Conservation (phyloP, 1,140 invertebrate species). For the Bombus affinis region DNA sequence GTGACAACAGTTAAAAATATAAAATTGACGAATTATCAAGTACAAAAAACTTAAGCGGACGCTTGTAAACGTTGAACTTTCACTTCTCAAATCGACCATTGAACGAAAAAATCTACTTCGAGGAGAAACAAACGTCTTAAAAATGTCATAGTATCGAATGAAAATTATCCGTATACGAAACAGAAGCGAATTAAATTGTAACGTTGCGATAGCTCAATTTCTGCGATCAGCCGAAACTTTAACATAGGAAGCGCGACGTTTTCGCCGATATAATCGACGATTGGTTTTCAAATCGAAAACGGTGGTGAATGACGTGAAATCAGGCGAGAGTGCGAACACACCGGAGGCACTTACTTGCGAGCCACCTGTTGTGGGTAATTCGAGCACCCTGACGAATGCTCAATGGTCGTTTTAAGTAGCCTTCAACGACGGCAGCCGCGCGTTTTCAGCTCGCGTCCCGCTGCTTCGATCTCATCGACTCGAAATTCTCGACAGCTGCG, state of each 20-base stretch:
- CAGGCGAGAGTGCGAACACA: background rate
- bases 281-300: background rate
- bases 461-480: conserved; percentile 61
- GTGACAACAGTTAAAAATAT: too few species aligned
- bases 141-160: too few species aligned
- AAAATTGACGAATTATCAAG: too few species aligned
- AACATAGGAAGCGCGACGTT: background rate
- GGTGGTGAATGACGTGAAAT: background rate
- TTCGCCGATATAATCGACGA: background rate
- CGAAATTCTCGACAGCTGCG: conserved; percentile 48
- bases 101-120: background rate
- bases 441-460: conserved; percentile 52
- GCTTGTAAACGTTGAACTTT: background rate
- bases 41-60: too few species aligned
- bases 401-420: conserved; percentile 62
- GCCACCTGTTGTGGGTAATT: conserved; percentile 78
- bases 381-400: conserved; percentile 65
- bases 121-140: too few species aligned
- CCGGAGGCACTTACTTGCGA: conserved; percentile 68
- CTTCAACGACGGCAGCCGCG: conserved; percentile 58
- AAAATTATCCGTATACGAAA: too few species aligned
- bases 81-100: conserved; percentile 11
- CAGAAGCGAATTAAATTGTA: too few species aligned
- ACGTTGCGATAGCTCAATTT: too few species aligned
- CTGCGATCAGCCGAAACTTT: too few species aligned